Evolutionary conservation across 1,140 invertebrate genomes (phyloP).

Genomic region (Halyomorpha halys): DNA sequence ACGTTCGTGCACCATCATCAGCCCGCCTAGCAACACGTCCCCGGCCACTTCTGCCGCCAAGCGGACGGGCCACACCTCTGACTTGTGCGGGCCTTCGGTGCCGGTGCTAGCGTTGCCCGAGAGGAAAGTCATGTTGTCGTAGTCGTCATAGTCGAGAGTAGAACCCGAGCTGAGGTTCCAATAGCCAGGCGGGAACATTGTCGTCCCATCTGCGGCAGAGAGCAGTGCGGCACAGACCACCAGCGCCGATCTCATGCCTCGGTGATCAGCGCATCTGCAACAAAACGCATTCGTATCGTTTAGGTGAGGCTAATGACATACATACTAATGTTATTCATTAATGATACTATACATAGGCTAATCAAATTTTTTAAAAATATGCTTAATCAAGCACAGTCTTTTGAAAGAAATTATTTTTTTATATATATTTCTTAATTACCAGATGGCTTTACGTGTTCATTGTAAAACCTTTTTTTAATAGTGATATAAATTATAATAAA

Average conservation of each 20-base stretch:
- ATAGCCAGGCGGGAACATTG: neutral
- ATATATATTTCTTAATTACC: no score
- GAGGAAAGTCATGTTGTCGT: neutral
- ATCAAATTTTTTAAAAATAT: no score
- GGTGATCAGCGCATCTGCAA: no score
- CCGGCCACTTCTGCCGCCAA: slow-evolving; percentile 75
- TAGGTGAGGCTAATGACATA: no score
- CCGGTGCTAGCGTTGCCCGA: neutral
- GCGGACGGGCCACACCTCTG: slow-evolving; percentile 65
- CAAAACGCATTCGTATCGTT: no score
- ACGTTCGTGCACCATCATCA: slow-evolving; percentile 94
- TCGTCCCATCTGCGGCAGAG: neutral
- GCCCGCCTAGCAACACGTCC: slow-evolving; percentile 69
- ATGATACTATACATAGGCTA: no score
- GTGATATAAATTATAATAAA: no score
- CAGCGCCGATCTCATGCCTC: neutral
- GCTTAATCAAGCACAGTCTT: no score
- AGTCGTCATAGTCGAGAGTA: neutral
- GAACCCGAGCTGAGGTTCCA: neutral
- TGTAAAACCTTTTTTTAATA: no score
- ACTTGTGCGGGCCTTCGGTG: neutral
- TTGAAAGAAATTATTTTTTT: no score
- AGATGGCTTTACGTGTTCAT: no score
- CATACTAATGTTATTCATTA: no score
- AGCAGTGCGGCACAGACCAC: neutral